Conservation (phyloP, 2,888 invertebrate genomes). For the Bellardia bayeri region DNA sequence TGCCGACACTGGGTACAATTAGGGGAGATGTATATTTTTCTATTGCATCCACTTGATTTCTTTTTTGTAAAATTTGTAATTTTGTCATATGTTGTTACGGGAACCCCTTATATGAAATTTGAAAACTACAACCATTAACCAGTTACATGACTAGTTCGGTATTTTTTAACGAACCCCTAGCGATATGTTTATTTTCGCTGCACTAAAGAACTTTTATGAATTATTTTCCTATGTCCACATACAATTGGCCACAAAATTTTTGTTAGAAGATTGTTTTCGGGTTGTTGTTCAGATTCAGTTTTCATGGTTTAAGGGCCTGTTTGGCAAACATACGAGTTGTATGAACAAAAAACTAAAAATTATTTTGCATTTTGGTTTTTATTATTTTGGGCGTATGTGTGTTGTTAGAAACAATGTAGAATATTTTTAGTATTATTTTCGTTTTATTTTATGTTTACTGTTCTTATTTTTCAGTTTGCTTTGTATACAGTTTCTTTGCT, state of each 20-base stretch:
- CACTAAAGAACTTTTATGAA: too few species aligned
- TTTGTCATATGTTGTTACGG: too few species aligned
- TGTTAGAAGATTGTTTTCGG: neutral
- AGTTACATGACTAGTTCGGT: too few species aligned
- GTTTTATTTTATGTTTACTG: neutral
- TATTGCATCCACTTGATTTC: too few species aligned
- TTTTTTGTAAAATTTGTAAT: too few species aligned
- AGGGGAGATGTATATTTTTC: too few species aligned
- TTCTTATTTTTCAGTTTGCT: neutral
- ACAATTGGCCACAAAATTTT: neutral
- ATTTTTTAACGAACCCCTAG: too few species aligned
- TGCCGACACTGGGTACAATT: too few species aligned
- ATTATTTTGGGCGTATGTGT: neutral
- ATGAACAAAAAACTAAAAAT: neutral
- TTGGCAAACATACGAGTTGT: neutral
- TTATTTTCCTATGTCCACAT: neutral
- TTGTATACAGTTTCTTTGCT: neutral
- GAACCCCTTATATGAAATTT: too few species aligned
- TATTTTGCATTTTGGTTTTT: slow-evolving; percentile 14
- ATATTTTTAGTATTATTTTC: neutral
- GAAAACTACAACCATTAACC: too few species aligned
- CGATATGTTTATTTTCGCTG: too few species aligned
- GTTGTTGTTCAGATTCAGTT: neutral
- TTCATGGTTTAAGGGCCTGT: slow-evolving; percentile 22
- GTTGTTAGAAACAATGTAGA: neutral